These are phyloP conservation scores for Chaetodon trifascialis DNA, from an alignment of 2,113 vertebrate species.

Conservation along the genomic window DNA sequence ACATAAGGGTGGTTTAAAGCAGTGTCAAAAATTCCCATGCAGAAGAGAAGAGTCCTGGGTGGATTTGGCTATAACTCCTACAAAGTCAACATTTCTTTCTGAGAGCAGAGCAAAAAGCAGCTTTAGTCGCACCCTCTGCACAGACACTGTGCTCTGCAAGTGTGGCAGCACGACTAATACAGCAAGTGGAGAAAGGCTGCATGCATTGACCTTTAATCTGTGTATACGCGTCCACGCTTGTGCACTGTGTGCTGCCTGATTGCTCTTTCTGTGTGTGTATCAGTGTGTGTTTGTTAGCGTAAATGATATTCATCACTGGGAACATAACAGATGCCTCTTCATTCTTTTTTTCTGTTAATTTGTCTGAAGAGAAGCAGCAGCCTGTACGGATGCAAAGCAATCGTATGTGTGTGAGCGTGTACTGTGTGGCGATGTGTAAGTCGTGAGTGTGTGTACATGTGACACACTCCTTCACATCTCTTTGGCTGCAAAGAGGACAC, in stretches of 20 bases:
- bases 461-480: constrained; percentile 13
- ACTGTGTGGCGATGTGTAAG: neutral
- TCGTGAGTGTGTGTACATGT: neutral
- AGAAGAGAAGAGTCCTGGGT: constrained; percentile 11
- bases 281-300: neutral
- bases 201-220: constrained; percentile 58
- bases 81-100: constrained; percentile 38
- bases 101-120: constrained; percentile 13
- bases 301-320: neutral
- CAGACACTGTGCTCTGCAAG: neutral
- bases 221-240: neutral
- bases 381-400: neutral
- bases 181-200: constrained; percentile 21
- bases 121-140: neutral
- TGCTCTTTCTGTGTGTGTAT: neutral
- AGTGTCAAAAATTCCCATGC: constrained; percentile 22
- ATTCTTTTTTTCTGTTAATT: constrained; percentile 8
- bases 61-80: constrained; percentile 14
- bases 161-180: neutral
- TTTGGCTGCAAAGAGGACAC: constrained; percentile 8
- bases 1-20: constrained; percentile 4
- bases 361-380: constrained; percentile 27
- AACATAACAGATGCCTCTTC: neutral
- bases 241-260: neutral
- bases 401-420: neutral